Evolutionary conservation across 1,140 invertebrate species (phyloP).

Genomic region (Tetramorium alpestre): DNA sequence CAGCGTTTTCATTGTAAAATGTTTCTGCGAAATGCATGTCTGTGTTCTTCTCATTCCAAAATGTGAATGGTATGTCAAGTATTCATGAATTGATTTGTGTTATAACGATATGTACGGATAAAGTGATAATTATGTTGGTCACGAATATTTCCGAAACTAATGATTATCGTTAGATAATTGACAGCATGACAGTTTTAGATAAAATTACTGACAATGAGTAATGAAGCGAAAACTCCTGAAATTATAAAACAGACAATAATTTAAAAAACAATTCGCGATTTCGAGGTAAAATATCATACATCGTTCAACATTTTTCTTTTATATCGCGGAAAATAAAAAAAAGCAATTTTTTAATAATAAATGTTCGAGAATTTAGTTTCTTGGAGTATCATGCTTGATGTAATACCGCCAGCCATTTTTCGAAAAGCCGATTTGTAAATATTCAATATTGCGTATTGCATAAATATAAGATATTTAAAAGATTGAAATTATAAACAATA

Average conservation of each 20-base stretch:
- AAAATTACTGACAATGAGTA: neutral
- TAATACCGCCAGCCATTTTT: neutral
- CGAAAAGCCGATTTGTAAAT: constrained; percentile 35
- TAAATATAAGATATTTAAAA: neutral
- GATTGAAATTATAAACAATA: neutral
- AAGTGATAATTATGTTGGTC: neutral
- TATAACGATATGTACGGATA: neutral
- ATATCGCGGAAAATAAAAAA: neutral
- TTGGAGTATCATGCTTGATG: neutral
- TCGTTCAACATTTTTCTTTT: neutral
- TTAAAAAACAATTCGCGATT: neutral
- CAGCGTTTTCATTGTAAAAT: neutral
- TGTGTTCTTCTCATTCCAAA: neutral
- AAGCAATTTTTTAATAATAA: constrained; percentile 2
- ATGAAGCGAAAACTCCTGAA: neutral
- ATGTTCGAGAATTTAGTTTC: constrained; percentile 19
- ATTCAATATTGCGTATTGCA: neutral
- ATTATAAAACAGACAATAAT: neutral
- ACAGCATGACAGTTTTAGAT: neutral
- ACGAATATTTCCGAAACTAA: neutral
- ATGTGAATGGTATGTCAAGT: neutral
- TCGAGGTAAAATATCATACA: neutral
- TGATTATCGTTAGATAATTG: neutral
- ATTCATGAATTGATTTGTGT: constrained; percentile 16
- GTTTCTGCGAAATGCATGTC: neutral